Evolutionary conservation across 2,888 invertebrate genomes (phyloP), one percentile per base, ranked within the genome.

Genomic region (Laothoe populi): DNA sequence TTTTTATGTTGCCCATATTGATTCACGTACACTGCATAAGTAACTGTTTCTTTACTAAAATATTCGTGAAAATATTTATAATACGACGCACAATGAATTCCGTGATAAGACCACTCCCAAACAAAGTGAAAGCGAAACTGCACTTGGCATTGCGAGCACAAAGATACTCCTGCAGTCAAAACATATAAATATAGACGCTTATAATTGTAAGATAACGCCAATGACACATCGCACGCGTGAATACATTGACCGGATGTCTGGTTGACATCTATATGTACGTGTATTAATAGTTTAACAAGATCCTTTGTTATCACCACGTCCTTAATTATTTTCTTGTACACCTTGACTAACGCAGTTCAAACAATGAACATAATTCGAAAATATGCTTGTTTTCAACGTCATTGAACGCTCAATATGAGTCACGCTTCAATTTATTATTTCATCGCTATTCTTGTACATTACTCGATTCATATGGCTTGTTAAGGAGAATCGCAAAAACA

Each of bases 1-100:
- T 91, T 73, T 85, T 92, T 10, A 83, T 79, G 70, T 91, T 92
- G 0, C 92, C 92, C 92, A 92, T 92, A 72, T 83, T 83, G 74
- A 69, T 75, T 58, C 40, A 40, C 40, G 23, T 23, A 42, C 57
- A 77, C 72, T 69, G 72, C 38, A 63, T 66, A 63, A 70, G 70
- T 69, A 63, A 70, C 77, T 70, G 63, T 67, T 63, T 75, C 68
- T 53, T 35, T 19, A 35, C 2, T 53, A 35, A 53, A 53, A 31
- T 53, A 53, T 35, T 53, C 53, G 64, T 73, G 72, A 66, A 72
- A 66, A 64, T 72, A 72, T 68, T 68, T 63, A 69, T 64, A 73
- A 65, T 67, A 57, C 64, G 67, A 59, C 67, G 64, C 66, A 64
- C 67, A 67, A 67, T 64, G 69, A 64, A 63, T 49, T 70, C 35